Base-by-base conservation (phyloP, 1,140 invertebrate species). In the Achroia grisella region DNA sequence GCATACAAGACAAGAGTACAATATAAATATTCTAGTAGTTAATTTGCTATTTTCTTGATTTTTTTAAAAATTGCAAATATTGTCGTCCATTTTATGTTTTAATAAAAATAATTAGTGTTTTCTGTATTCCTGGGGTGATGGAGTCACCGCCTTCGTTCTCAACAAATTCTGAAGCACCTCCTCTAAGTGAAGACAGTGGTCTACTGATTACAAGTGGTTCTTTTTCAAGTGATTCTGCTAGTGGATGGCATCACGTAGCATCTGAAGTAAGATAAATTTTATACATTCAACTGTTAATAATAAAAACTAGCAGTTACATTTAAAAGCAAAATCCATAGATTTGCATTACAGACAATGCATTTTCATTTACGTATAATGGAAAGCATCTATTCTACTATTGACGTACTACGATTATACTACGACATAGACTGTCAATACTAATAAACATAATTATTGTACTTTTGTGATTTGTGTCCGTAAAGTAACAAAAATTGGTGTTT, bases 151-250 rank as follows among this genome's bases (percentile, higher is more conserved):
- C 88, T 62, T 88, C 88, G 23, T 89, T 87, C 56, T 89, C 88
- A 56, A 86, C 87, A 69, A 87, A 88, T 68, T 89, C 88, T 44
- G 88, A 89, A 66, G 87, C 79, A 48, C 88, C 88, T 66, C 83
- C 83, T 54, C 66, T 89, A 61, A 90, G 89, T 71, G 89, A 90
- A 80, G 89, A 90, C 63, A 89, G 88, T 82, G 89, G 89, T 49
- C 78, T 90, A 44, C 71, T 90, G 43, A 82, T 90, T 68, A 90
- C 88, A 51, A 90, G 88, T 86, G 87, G 88, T 58, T 90, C 89
- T 32, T 85, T 89, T 69, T 91, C 89, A 39, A 91, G 89, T 76
- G 87, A 88, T 67, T 87, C 85, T 40, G 83, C 84, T 39, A 87
- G 83, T 71, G 87, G 87, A 68, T 84, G 78, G 67, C 87, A 86